A percentile compares a stretch with the other conserved stretches of the same genome.
Conservation (phyloP, 2,797 vertebrate genomes). For the Crax fasciolata region DNA sequence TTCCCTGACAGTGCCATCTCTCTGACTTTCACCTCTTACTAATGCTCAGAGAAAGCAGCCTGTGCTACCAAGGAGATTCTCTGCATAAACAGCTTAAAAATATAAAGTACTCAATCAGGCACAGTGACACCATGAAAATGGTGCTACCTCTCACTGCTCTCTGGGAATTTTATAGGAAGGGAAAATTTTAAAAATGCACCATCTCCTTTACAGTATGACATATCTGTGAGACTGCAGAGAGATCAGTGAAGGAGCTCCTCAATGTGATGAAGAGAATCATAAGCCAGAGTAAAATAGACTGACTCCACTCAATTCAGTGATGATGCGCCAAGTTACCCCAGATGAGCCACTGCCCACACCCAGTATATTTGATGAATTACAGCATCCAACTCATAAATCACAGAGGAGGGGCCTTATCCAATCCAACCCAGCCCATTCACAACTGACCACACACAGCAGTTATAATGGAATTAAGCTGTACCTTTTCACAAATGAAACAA, state of each 20-base stretch:
- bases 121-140: constrained; percentile 3
- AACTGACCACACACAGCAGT: constrained; percentile 23
- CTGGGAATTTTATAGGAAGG: background rate
- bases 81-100: constrained; percentile 48
- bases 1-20: constrained; percentile 51
- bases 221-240: constrained; percentile 40
- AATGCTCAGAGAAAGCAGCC: constrained; percentile 21
- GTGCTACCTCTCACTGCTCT: background rate
- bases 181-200: background rate
- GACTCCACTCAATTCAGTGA: background rate
- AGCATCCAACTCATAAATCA: background rate
- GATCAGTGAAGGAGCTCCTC: constrained; percentile 33
- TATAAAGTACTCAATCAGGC: constrained; percentile 21
- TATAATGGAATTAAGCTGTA: constrained; percentile 64
- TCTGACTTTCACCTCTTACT: constrained; percentile 56
- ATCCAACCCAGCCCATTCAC: constrained; percentile 54
- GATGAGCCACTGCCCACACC: background rate
- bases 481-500: background rate
- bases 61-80: constrained; percentile 45
- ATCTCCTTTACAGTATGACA: constrained; percentile 29
- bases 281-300: background rate
- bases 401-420: constrained; percentile 18
- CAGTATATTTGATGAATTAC: background rate
- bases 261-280: background rate
- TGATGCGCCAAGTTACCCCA: background rate